phyloP scores from a whole-genome alignment of 2,888 invertebrate species.

The Tubulanus polymorphus region DNA sequence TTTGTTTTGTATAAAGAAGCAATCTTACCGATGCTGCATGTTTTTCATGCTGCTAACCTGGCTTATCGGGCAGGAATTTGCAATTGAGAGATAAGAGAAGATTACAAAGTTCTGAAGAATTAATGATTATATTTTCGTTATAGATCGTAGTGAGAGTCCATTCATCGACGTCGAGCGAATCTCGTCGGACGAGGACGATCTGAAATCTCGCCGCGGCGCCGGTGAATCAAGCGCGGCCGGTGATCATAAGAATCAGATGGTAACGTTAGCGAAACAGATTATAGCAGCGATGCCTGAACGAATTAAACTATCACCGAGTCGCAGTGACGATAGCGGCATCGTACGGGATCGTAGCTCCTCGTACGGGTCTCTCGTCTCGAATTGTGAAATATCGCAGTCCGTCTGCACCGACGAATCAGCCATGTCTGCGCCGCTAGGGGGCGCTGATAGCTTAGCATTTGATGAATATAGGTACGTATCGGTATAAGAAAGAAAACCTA shows the following conservation, averaged over 20 bases:
- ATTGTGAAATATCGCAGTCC: conserved; percentile 55
- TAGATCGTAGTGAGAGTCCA: conserved; percentile 25
- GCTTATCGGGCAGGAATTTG: too few relatives aligned
- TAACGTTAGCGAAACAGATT: conserved; percentile 91
- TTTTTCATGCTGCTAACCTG: too few relatives aligned
- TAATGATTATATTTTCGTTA: too few relatives aligned
- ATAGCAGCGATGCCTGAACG: conserved; percentile 97
- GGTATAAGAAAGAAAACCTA: too few relatives aligned
- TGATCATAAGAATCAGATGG: conserved; percentile 43
- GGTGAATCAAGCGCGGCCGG: conserved; percentile 14
- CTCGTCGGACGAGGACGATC: conserved; percentile 42
- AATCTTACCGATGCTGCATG: too few relatives aligned
- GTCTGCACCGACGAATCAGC: conserved; percentile 56
- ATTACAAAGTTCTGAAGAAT: too few relatives aligned
- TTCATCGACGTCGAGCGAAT: conserved; percentile 42
- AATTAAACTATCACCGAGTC: conserved; percentile 72
- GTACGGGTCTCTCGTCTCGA: conserved; percentile 58
- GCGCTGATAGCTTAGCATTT: conserved; percentile 36
- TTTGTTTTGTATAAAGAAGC: too few relatives aligned
- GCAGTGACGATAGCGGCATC: conserved; percentile 28
- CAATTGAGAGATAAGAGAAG: too few relatives aligned
- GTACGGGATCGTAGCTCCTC: conserved; percentile 65
- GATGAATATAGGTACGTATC: conserved; percentile 50
- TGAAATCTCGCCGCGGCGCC: conserved; percentile 6
- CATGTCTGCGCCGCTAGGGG: conserved; percentile 50